Evolutionary conservation across 2,888 invertebrate species (phyloP), one percentile per base, ranked within the genome.

Genomic region (Ormyrus nitidulus): DNA sequence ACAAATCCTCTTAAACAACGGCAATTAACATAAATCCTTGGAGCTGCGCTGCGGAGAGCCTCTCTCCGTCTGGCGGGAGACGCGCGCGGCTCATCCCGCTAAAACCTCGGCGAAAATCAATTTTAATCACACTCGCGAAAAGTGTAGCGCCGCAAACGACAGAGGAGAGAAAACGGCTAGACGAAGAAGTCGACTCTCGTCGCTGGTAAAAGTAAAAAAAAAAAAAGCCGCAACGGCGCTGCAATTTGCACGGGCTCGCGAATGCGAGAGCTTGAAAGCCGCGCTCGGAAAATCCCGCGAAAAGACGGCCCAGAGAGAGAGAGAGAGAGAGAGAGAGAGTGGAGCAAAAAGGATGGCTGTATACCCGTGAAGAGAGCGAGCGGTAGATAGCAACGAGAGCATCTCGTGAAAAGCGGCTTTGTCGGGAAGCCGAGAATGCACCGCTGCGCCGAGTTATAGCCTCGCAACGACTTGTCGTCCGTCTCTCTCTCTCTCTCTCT

Each of bases 221-320:
- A 56, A 44, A 11, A n/a, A 58, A 13, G 34, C 19, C 6, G 53
- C 53, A 5, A 7, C 66, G 6, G 44, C 6, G 7, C 49, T 34
- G 77, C 78, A 78, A 78, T 78, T 78, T 78, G 44, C 68, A 73
- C 49, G 56, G 54, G 10, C 62, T 11, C 69, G 62, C 19, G 62
- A 65, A 65, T 59, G 44, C 19, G n/a, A 46, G 10, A 68, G 62
- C 69, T 62, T 76, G 59, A 59, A 76, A 76, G 59, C 46, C 53
- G 73, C 56, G 56, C n/a, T 49, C 44, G 49, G 68, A 59, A 74
- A 66, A 74, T 74, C 59, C 53, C 9, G 71, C 58, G 66, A 59
- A 59, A 54, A 65, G 51, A 53, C 53, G 34, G 46, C 59, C 48
- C 1, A 1, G 59, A 8, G 62, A 62, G 19, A 51, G 61, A 11